phyloP scores from a whole-genome alignment of 2,113 vertebrate species.

The Mormoops blainvillei region DNA sequence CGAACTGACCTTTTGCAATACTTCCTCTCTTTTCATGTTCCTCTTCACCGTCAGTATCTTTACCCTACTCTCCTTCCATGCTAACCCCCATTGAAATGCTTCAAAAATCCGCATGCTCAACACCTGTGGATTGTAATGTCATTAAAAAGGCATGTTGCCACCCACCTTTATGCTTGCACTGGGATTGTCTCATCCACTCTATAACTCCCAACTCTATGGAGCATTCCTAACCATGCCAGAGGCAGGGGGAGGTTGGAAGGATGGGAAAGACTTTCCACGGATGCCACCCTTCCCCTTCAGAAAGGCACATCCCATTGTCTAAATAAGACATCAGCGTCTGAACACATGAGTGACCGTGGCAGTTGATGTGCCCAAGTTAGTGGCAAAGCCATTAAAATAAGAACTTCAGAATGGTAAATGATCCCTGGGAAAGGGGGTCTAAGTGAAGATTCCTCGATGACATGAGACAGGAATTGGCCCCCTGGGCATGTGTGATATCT shows the following conservation, averaged over 20 bases:
- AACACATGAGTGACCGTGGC: not conserved
- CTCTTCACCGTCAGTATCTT: accelerated
- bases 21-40: not conserved
- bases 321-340: not conserved
- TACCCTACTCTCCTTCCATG: not conserved
- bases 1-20: not conserved
- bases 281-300: not conserved
- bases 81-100: not conserved
- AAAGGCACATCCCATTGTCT: not conserved
- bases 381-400: not conserved
- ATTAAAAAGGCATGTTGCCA: not conserved
- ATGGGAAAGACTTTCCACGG: not conserved
- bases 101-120: not conserved
- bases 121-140: not conserved
- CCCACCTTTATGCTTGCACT: not conserved
- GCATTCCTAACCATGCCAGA: not conserved
- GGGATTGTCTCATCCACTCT: not conserved
- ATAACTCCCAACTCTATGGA: not conserved
- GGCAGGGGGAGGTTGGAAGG: not conserved
- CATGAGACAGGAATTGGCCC: not conserved
- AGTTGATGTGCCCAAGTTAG: not conserved
- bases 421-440: not conserved
- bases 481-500: not conserved
- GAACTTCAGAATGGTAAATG: not conserved
- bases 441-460: not conserved